phyloP scores from a whole-genome alignment of 1,140 invertebrate genomes.

The Hestina assimilis region DNA sequence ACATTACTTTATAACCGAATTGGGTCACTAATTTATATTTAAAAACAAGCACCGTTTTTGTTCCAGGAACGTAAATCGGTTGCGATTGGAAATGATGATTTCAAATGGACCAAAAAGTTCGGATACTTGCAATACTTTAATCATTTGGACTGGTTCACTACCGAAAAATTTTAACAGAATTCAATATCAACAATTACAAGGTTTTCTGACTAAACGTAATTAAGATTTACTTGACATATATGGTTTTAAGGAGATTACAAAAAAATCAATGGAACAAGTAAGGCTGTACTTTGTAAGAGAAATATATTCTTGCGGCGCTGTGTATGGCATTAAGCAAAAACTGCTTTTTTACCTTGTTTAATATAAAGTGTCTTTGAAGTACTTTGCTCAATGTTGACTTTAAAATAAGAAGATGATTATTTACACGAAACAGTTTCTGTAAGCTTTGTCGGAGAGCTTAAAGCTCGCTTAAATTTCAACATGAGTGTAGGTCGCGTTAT shows the following conservation, averaged over 20 bases:
- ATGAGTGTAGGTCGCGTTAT: conserved; percentile 10
- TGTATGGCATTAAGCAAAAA: too few relatives aligned
- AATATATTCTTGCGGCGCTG: too few relatives aligned
- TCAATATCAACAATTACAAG: background rate
- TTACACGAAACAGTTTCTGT: background rate
- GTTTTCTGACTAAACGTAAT: background rate
- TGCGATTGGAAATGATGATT: background rate
- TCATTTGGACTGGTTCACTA: background rate
- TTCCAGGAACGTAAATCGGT: background rate
- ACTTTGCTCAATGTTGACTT: too few relatives aligned
- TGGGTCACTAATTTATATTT: conserved; percentile 20
- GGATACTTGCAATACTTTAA: too few relatives aligned
- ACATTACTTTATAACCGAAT: conserved; percentile 8
- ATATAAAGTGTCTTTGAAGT: too few relatives aligned
- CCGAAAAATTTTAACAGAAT: background rate
- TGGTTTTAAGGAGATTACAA: background rate
- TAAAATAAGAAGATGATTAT: too few relatives aligned
- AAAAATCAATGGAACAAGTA: background rate
- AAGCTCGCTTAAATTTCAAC: conserved; percentile 12
- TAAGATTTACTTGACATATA: background rate
- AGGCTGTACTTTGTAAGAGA: too few relatives aligned
- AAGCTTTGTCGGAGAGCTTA: conserved; percentile 4
- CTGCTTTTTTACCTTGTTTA: too few relatives aligned
- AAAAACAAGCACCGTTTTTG: background rate
- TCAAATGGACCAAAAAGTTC: background rate